phyloP scores from a whole-genome alignment of 2,113 vertebrate genomes.

The Marmota flaviventris region DNA sequence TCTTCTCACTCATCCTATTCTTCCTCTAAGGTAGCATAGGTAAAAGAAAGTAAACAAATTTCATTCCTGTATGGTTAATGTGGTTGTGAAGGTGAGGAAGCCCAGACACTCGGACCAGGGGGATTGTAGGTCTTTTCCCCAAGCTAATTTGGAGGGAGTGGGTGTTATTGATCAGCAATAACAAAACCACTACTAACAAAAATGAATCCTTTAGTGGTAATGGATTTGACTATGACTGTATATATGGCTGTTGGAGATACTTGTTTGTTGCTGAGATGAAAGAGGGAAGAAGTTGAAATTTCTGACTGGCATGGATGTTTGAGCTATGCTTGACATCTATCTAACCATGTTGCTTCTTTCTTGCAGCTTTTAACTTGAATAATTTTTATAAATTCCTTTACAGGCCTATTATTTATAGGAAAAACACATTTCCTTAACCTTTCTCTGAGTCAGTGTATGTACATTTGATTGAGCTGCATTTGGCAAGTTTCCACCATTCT shows the following conservation, averaged over 20 bases:
- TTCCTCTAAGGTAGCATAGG: background rate
- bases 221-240: background rate
- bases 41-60: background rate
- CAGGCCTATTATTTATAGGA: background rate
- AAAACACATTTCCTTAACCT: background rate
- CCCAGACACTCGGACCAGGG: background rate
- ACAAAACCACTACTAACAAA: background rate
- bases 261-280: background rate
- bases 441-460: background rate
- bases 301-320: background rate
- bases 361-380: background rate
- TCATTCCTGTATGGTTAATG: background rate
- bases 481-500: background rate
- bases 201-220: background rate
- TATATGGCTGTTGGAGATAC: background rate
- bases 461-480: background rate
- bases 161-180: background rate
- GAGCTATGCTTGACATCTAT: background rate
- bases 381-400: constrained; percentile 18
- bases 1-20: background rate
- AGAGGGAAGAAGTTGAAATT: background rate
- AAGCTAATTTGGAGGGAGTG: background rate
- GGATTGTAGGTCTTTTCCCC: background rate
- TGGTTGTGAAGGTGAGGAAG: background rate
- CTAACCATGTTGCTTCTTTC: background rate